These are phyloP conservation scores for Zapus hudsonius DNA, from an alignment of 2,113 vertebrate genomes.

Conservation along the genomic window DNA sequence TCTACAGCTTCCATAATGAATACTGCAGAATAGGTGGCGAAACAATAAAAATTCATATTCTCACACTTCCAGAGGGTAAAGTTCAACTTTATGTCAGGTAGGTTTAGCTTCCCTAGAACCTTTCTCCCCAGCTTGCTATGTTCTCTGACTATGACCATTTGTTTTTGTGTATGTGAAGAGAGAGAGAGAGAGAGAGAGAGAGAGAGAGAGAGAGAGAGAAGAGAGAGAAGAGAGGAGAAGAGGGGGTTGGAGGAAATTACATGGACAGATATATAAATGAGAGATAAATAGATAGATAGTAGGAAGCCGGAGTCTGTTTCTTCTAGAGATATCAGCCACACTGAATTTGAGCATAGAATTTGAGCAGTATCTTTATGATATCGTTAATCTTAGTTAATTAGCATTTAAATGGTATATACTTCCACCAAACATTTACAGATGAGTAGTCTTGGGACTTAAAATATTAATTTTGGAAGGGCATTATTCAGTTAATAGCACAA, in stretches of 20 bases:
- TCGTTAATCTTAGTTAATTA: neutral
- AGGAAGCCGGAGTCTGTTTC: neutral
- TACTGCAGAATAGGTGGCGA: neutral
- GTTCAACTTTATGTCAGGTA: neutral
- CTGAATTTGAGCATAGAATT: neutral
- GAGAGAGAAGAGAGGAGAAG: no score
- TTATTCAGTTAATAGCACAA: neutral
- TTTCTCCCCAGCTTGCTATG: neutral
- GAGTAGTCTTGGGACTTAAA: neutral
- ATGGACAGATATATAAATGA: neutral
- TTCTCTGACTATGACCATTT: neutral
- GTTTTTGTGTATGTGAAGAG: neutral
- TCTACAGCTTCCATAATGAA: neutral
- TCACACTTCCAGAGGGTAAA: neutral
- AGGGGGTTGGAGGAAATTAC: no score
- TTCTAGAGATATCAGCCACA: neutral
- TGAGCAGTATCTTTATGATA: neutral
- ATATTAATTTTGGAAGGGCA: neutral
- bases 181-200: no score
- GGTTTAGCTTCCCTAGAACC: neutral
- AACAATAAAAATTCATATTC: constrained; percentile 21
- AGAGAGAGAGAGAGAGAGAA: no score
- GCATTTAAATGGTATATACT: neutral
- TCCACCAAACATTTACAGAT: neutral
- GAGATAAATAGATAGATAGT: neutral